phyloP scores from a whole-genome alignment of 2,888 invertebrate species.

The Plagiodera versicolora region DNA sequence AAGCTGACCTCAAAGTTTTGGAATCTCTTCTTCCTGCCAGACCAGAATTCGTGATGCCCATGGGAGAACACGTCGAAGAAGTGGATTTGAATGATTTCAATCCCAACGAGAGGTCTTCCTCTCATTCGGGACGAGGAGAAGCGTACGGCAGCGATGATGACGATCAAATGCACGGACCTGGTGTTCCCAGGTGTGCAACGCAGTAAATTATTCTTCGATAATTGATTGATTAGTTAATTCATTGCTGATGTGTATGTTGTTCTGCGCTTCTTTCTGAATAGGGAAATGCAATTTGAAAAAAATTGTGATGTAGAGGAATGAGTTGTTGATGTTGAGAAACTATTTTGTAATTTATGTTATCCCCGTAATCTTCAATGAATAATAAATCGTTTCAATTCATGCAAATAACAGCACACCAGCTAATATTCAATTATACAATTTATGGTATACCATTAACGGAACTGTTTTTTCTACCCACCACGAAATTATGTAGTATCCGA shows the following conservation, averaged over 20 bases:
- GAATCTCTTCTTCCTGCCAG: conserved; percentile 76
- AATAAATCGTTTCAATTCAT: conserved; percentile 19
- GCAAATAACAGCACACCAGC: conserved; percentile 13
- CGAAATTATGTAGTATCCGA: too few species aligned
- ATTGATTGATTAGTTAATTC: conserved; percentile 29
- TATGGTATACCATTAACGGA: too few species aligned
- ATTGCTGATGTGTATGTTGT: conserved; percentile 40
- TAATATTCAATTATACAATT: too few species aligned
- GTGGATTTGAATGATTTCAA: conserved; percentile 79
- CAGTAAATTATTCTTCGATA: conserved; percentile 65
- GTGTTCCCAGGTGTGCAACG: conserved; percentile 76
- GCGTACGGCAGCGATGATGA: conserved; percentile 74
- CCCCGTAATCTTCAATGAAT: conserved; percentile 14
- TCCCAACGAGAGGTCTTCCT: conserved; percentile 60
- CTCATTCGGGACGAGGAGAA: conserved; percentile 60
- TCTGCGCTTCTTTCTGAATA: conserved; percentile 54
- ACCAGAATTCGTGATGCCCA: conserved; percentile 70
- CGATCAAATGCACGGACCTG: conserved; percentile 60
- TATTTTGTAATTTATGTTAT: conserved; percentile 13
- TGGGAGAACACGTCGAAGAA: conserved; percentile 83
- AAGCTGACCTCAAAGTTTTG: conserved; percentile 67
- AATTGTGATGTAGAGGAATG: conserved; percentile 30
- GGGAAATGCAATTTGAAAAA: conserved; percentile 43
- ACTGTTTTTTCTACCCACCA: too few species aligned
- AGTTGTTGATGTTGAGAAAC: conserved; percentile 20